A percentile compares a stretch with the other conserved stretches of the same genome.
Conservation (phyloP, 2,888 invertebrate species). For the Thecocarcelia acutangulata region DNA sequence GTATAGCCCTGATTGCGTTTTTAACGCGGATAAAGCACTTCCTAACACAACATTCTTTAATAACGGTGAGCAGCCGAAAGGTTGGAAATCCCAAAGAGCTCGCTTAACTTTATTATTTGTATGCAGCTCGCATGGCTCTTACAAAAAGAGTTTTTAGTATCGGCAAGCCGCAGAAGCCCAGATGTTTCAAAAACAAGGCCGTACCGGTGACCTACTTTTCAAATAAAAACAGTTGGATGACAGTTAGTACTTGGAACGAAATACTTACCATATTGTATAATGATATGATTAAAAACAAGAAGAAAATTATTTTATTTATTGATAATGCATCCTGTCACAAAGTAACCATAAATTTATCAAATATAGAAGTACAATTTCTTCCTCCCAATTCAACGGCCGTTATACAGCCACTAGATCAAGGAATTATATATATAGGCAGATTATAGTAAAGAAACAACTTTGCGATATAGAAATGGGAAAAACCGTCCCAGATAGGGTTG, state of each 20-base stretch:
- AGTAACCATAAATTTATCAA: background rate
- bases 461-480: too few species aligned
- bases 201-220: slow-evolving; percentile 49
- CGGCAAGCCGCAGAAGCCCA: slow-evolving; percentile 44
- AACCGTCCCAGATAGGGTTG: too few species aligned
- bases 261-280: slow-evolving; percentile 32
- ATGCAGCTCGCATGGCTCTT: slow-evolving; percentile 35
- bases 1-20: slow-evolving; percentile 34
- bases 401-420: too few species aligned
- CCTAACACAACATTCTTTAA: slow-evolving; percentile 27
- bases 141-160: slow-evolving; percentile 36
- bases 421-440: too few species aligned
- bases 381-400: too few species aligned
- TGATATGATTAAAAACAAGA: slow-evolving; percentile 29
- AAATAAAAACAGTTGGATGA: slow-evolving; percentile 50
- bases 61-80: slow-evolving; percentile 9
- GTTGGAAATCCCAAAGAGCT: slow-evolving; percentile 34
- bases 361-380: background rate
- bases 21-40: slow-evolving; percentile 57
- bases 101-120: slow-evolving; percentile 45
- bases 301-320: slow-evolving; percentile 40
- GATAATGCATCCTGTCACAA: slow-evolving; percentile 44
- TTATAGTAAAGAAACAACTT: too few species aligned
- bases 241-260: slow-evolving; percentile 39
- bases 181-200: slow-evolving; percentile 58